A percentile compares a stretch with the other conserved stretches of the same genome.
phyloP scores from a whole-genome alignment of 2,888 invertebrate species.

The Strigamia transsilvanica region DNA sequence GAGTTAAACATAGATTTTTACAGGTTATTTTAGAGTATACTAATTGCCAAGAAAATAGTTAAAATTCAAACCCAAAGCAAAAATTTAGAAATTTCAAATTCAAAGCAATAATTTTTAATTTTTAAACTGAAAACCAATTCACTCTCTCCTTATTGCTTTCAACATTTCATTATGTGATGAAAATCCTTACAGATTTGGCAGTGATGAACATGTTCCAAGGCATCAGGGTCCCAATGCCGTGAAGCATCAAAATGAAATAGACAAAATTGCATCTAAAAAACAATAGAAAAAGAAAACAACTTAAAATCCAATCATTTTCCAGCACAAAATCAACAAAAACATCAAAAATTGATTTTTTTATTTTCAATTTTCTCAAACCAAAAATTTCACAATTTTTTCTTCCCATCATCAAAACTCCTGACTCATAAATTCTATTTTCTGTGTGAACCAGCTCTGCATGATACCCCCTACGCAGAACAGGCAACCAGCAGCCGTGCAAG shows the following conservation, averaged over 20 bases:
- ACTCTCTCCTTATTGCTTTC: too few relatives aligned
- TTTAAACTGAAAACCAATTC: too few relatives aligned
- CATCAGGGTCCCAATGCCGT: slow-evolving; percentile 92
- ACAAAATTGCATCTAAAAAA: slow-evolving; percentile 75
- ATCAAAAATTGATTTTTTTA: background rate
- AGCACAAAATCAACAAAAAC: background rate
- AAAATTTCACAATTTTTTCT: background rate
- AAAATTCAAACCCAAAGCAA: background rate
- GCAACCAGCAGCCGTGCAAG: background rate
- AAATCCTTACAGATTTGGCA: slow-evolving; percentile 75
- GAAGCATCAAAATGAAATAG: slow-evolving; percentile 86
- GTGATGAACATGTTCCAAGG: slow-evolving; percentile 99
- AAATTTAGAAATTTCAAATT: background rate
- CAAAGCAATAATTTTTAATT: too few relatives aligned
- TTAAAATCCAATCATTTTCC: background rate
- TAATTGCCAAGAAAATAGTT: too few relatives aligned
- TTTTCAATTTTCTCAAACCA: too few relatives aligned
- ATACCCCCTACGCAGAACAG: background rate
- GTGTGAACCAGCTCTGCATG: background rate
- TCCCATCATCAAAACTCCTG: background rate
- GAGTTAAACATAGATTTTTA: background rate
- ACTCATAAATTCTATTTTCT: slow-evolving; percentile 14
- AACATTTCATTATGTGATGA: background rate
- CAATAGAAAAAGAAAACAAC: slow-evolving; percentile 50
- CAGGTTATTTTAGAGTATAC: background rate